Evolutionary conservation across 2,113 vertebrate species (phyloP).

Genomic region (Plecotus auritus): DNA sequence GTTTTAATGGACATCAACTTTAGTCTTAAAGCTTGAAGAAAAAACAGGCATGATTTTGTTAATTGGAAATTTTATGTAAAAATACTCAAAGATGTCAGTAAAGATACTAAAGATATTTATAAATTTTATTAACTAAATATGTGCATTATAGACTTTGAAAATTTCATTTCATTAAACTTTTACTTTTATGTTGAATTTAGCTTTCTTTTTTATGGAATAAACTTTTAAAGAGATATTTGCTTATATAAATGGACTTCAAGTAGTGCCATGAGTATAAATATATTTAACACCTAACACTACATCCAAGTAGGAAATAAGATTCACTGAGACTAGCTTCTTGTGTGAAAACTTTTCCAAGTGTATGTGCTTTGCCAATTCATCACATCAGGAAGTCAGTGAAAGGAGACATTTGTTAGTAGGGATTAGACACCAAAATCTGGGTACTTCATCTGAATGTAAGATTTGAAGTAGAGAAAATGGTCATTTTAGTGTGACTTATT

Average conservation of each 20-base stretch:
- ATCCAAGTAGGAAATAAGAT: background rate
- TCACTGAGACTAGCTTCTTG: background rate
- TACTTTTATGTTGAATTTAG: conserved; percentile 7
- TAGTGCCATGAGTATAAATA: background rate
- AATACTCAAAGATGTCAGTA: background rate
- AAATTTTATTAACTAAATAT: background rate
- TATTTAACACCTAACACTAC: background rate
- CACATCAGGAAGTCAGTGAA: background rate
- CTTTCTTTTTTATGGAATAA: background rate
- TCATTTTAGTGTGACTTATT: conserved; percentile 18
- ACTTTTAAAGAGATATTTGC: background rate
- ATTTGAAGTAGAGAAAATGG: conserved; percentile 13
- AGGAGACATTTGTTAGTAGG: background rate
- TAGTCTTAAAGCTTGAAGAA: background rate
- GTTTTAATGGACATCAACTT: background rate
- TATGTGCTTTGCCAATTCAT: background rate
- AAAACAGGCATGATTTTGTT: background rate
- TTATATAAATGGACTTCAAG: conserved; percentile 30
- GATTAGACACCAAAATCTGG: background rate
- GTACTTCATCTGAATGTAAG: background rate
- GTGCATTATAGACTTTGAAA: background rate
- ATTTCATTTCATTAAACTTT: background rate
- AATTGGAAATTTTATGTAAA: background rate
- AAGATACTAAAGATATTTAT: background rate
- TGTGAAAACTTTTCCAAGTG: conserved; percentile 12